Evolutionary conservation across 2,797 vertebrate genomes (phyloP).

Genomic region (Catamblyrhynchus diadema): DNA sequence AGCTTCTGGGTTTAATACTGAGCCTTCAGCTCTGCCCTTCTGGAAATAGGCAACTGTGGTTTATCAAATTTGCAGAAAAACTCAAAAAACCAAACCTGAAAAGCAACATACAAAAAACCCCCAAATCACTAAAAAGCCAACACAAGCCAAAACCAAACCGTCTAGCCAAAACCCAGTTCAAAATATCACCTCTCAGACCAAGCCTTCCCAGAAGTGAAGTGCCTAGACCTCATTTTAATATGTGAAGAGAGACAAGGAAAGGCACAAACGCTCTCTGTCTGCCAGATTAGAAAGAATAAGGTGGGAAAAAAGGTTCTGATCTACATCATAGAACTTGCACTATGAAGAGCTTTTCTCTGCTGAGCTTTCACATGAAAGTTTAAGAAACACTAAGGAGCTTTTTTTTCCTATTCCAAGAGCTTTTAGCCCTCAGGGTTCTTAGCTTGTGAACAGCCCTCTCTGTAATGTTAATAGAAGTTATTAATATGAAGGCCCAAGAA

Average conservation of each 20-base stretch:
- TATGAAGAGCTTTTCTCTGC: not conserved
- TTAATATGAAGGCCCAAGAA: not conserved
- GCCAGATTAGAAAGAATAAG: not conserved
- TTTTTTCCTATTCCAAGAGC: not conserved
- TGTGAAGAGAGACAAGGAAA: not conserved
- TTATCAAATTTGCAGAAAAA: not conserved
- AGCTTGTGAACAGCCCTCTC: not conserved
- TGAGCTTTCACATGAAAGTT: not conserved
- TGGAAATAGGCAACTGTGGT: fast-evolving
- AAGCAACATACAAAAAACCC: fast-evolving
- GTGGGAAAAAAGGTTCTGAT: not conserved
- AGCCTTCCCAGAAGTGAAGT: not conserved
- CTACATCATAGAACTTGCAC: not conserved
- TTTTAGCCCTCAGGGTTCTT: not conserved
- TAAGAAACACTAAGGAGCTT: not conserved
- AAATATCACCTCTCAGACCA: not conserved
- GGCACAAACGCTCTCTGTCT: not conserved
- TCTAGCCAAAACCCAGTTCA: not conserved
- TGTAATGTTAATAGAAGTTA: not conserved
- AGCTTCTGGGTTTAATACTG: too few relatives aligned
- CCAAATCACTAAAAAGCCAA: not conserved
- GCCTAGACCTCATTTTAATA: not conserved
- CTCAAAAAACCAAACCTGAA: not conserved
- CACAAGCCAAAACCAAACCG: not conserved
- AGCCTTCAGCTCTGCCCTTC: not conserved